phyloP scores from a whole-genome alignment of 92 coral and sea anemone genomes.

The Bergia sp. region DNA sequence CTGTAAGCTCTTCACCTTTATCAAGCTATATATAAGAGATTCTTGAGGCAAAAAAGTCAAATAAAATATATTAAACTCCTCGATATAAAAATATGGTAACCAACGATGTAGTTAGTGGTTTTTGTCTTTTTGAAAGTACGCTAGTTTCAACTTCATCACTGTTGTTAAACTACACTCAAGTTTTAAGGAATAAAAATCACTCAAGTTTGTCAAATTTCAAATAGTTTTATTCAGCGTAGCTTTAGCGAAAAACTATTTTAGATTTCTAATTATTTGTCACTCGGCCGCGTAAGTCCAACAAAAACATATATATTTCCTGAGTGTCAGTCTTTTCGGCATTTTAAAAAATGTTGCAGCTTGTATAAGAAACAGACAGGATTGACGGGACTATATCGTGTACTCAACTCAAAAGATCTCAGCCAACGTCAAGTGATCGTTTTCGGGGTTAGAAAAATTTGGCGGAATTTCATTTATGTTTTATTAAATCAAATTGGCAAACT shows the following conservation, averaged over 20 bases:
- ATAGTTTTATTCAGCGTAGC: too few relatives aligned
- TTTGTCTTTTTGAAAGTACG: background rate
- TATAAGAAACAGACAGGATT: background rate
- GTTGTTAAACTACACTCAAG: background rate
- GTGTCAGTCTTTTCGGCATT: background rate
- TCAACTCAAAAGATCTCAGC: background rate
- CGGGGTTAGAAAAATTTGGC: background rate
- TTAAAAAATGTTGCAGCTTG: too few relatives aligned
- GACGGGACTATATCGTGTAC: background rate
- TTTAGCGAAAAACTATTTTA: background rate
- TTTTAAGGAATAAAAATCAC: too few relatives aligned
- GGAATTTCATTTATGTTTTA: background rate
- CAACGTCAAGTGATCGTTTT: background rate
- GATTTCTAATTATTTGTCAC: background rate
- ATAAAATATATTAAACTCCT: background rate
- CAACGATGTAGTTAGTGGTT: background rate
- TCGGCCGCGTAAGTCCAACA: background rate
- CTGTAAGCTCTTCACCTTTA: background rate
- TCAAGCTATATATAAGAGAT: background rate
- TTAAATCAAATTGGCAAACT: background rate
- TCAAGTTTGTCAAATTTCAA: background rate
- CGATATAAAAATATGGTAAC: too few relatives aligned
- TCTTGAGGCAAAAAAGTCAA: background rate
- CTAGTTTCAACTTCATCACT: background rate
- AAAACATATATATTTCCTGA: background rate